Conservation (phyloP, 2,113 vertebrate genomes). For the Prionailurus bengalensis region DNA sequence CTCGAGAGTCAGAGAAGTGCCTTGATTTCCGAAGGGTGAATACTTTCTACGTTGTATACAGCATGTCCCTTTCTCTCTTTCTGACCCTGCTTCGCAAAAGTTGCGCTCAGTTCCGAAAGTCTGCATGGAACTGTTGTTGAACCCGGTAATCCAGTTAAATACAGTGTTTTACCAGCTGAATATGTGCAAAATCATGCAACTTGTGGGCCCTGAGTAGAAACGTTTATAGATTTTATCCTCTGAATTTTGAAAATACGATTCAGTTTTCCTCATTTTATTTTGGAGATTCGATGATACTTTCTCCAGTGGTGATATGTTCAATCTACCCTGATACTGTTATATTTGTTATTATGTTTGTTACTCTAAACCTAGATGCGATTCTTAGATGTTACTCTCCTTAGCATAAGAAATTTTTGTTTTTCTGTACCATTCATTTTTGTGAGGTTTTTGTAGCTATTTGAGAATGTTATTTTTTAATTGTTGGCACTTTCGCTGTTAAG, state of each 20-base stretch:
- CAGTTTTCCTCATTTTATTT: conserved; percentile 67
- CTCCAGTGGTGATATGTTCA: conserved; percentile 72
- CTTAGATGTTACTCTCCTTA: not conserved
- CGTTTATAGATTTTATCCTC: conserved; percentile 40
- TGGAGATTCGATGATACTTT: conserved; percentile 75
- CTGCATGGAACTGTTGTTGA: not conserved
- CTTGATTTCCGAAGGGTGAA: conserved; percentile 39
- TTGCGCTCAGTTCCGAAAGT: conserved; percentile 45
- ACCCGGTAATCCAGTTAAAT: conserved; percentile 26
- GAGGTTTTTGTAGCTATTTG: not conserved
- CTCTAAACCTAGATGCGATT: too few species aligned
- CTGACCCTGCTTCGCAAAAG: conserved; percentile 37
- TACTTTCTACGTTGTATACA: not conserved
- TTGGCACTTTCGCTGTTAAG: not conserved
- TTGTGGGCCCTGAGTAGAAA: conserved; percentile 46
- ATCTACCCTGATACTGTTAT: conserved; percentile 74
- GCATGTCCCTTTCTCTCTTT: conserved; percentile 54
- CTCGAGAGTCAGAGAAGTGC: not conserved
- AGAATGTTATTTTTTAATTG: conserved; percentile 10
- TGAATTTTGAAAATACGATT: conserved; percentile 71
- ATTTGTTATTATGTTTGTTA: conserved; percentile 66
- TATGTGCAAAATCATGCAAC: not conserved
- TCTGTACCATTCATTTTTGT: not conserved
- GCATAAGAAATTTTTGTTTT: not conserved
- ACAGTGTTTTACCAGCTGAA: not conserved